phyloP scores from a whole-genome alignment of 1,140 invertebrate genomes.

The Colletes gigas region DNA sequence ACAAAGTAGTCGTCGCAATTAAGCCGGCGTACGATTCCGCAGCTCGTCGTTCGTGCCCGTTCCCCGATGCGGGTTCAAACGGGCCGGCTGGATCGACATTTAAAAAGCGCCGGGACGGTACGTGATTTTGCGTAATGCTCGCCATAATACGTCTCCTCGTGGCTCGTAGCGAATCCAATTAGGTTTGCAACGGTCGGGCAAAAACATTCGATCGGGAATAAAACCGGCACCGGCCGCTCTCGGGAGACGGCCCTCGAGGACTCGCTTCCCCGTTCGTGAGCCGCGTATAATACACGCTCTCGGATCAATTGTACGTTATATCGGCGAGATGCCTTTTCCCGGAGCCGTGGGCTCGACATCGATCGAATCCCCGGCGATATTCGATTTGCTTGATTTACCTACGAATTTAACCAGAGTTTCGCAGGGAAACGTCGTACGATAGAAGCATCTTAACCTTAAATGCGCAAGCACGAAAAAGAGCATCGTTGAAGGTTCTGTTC shows the following conservation, averaged over 20 bases:
- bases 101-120: constrained; percentile 16
- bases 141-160: constrained; percentile 1
- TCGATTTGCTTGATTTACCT: too few species aligned
- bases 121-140: constrained; percentile 49
- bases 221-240: constrained; percentile 55
- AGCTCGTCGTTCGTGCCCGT: too few species aligned
- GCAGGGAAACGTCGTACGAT: too few species aligned
- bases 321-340: background rate
- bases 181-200: constrained; percentile 66
- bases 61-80: constrained; percentile 3
- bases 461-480: too few species aligned
- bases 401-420: too few species aligned
- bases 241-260: constrained; percentile 11
- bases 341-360: too few species aligned
- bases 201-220: constrained; percentile 71
- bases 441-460: too few species aligned
- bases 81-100: constrained; percentile 4
- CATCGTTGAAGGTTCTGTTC: too few species aligned
- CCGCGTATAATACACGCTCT: constrained; percentile 34
- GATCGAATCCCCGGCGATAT: too few species aligned
- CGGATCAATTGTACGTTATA: constrained; percentile 51
- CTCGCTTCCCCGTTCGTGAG: constrained; percentile 49
- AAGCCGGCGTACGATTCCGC: too few species aligned
- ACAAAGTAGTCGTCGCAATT: too few species aligned
- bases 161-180: constrained; percentile 67